phyloP scores from a whole-genome alignment of 2,113 vertebrate species.

The Sapajus apella region DNA sequence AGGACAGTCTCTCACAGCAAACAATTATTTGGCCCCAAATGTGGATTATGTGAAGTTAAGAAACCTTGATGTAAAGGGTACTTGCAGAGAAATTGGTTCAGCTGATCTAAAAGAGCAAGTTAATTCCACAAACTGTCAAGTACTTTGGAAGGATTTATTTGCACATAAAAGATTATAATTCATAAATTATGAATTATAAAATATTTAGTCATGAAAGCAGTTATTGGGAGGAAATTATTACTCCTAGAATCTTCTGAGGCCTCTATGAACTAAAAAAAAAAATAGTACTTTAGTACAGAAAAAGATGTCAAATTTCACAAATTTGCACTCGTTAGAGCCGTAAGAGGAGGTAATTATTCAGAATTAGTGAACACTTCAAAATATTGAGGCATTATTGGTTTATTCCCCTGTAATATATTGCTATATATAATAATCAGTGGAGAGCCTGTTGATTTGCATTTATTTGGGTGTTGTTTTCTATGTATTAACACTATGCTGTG shows the following conservation, averaged over 20 bases:
- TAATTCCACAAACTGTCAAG: background rate
- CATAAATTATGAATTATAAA: slow-evolving; percentile 9
- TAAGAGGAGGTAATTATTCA: background rate
- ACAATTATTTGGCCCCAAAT: background rate
- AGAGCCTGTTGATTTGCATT: background rate
- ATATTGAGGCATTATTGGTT: background rate
- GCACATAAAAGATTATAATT: background rate
- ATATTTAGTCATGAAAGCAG: background rate
- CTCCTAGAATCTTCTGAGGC: background rate
- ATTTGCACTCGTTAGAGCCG: background rate
- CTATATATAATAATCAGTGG: background rate
- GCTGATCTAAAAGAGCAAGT: background rate
- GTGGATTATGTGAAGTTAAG: background rate
- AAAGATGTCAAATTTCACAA: background rate
- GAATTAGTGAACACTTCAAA: slow-evolving; percentile 4
- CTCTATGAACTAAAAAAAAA: background rate
- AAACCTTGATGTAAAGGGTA: background rate
- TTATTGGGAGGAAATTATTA: background rate
- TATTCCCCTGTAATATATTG: background rate
- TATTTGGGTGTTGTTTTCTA: background rate
- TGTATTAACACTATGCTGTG: background rate
- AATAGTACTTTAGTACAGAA: background rate
- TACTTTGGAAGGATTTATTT: background rate
- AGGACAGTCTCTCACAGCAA: background rate
- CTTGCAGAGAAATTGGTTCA: background rate